These are phyloP conservation scores for Notamacropus eugenii DNA, from an alignment of 2,797 vertebrate genomes.

Conservation along the genomic window DNA sequence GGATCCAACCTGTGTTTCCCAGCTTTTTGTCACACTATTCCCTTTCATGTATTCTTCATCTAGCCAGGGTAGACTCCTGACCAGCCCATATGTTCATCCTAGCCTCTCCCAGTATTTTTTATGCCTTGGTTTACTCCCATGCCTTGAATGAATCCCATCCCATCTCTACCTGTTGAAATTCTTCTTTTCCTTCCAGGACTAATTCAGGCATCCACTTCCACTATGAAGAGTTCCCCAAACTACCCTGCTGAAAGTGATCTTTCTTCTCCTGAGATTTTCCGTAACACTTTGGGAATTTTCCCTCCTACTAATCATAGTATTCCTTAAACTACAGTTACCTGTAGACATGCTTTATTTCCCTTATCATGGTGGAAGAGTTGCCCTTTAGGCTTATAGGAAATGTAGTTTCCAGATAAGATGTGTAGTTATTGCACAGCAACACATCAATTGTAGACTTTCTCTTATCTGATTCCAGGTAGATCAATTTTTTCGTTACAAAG, in stretches of 20 bases:
- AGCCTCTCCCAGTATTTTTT: background rate
- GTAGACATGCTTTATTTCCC: background rate
- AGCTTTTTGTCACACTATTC: background rate
- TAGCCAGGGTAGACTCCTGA: background rate
- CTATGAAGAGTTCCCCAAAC: background rate
- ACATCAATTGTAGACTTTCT: background rate
- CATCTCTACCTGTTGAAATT: background rate
- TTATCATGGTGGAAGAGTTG: background rate
- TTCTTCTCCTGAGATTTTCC: background rate
- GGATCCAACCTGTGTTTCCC: background rate
- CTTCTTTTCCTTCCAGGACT: background rate
- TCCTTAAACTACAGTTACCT: background rate
- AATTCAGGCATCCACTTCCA: background rate
- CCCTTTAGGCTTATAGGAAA: background rate
- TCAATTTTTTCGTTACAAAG: background rate
- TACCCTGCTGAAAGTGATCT: background rate
- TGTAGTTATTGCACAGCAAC: background rate
- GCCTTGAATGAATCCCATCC: background rate
- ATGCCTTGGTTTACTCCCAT: background rate
- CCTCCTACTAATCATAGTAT: background rate
- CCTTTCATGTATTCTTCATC: background rate
- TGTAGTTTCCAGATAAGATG: background rate
- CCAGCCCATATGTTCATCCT: background rate
- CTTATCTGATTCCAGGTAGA: background rate
- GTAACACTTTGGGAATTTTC: background rate